phyloP scores from a whole-genome alignment of 1,140 invertebrate genomes.

The Drosophila sechellia region DNA sequence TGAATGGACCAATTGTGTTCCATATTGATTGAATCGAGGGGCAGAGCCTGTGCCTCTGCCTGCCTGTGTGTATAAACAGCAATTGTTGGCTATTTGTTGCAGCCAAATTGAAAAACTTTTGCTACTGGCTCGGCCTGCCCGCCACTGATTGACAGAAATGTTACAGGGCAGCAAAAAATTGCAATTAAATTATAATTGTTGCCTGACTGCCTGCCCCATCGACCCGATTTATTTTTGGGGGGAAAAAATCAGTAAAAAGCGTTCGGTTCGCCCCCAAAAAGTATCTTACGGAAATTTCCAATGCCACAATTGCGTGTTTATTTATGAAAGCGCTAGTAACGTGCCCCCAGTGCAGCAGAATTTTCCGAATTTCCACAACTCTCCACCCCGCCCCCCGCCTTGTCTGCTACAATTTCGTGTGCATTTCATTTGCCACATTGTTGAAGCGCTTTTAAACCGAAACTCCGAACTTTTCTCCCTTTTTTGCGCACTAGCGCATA shows the following conservation, averaged over 20 bases:
- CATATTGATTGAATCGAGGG: conserved; percentile 75
- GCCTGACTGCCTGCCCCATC: conserved; percentile 14
- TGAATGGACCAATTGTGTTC: conserved; percentile 79
- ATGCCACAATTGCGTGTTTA: conserved; percentile 63
- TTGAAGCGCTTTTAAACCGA: conserved; percentile 52
- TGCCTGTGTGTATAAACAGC: conserved; percentile 57
- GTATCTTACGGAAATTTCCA: conserved; percentile 41
- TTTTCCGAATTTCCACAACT: conserved; percentile 11
- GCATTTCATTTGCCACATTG: conserved; percentile 73
- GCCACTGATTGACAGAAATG: conserved; percentile 51
- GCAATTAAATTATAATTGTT: conserved; percentile 77
- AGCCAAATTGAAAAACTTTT: conserved; percentile 81
- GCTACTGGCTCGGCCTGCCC: conserved; percentile 33
- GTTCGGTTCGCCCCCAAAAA: background rate
- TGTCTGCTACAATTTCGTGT: conserved; percentile 61
- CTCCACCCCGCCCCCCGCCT: conserved; percentile 17
- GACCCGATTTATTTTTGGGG: conserved; percentile 2
- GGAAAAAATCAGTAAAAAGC: background rate
- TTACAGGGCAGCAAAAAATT: conserved; percentile 28
- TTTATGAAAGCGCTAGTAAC: conserved; percentile 60
- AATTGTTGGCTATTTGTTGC: conserved; percentile 79
- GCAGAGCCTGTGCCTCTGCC: conserved; percentile 14
- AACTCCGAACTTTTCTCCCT: background rate
- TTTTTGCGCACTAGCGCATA: conserved; percentile 50
- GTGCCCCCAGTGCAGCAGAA: conserved; percentile 18